Evolutionary conservation across 1,140 invertebrate genomes (phyloP).

Genomic region (fruit fly (Drosophila melanogaster)): DNA sequence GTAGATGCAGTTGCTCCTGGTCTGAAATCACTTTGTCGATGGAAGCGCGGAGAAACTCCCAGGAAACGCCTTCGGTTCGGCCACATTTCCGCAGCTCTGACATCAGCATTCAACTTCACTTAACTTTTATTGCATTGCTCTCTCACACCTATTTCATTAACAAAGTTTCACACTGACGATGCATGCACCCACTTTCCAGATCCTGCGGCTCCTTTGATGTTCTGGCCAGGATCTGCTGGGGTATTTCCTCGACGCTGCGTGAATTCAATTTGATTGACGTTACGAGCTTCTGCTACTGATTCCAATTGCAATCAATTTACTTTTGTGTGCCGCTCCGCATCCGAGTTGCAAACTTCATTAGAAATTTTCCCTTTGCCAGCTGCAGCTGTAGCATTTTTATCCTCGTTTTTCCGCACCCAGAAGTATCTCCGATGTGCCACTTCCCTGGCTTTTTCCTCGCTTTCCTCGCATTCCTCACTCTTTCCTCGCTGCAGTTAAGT

Average conservation of each 20-base stretch:
- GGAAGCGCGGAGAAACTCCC: no score
- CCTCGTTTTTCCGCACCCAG: slow-evolving; percentile 26
- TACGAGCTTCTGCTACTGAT: slow-evolving; percentile 82
- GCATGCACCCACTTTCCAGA: slow-evolving; percentile 4
- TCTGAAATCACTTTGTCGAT: slow-evolving; percentile 4
- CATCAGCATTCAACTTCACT: slow-evolving; percentile 69
- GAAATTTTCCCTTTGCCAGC: slow-evolving; percentile 68
- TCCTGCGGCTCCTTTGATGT: slow-evolving; percentile 21
- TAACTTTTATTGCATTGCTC: slow-evolving; percentile 77
- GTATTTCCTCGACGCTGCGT: slow-evolving; percentile 52
- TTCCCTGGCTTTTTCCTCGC: slow-evolving; percentile 3
- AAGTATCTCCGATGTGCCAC: slow-evolving; percentile 11
- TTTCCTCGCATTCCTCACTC: no score
- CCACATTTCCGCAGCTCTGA: slow-evolving; percentile 22
- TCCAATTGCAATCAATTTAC: slow-evolving; percentile 83
- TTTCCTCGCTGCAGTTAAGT: slow-evolving; percentile 68
- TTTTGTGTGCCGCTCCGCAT: slow-evolving; percentile 73
- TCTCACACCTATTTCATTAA: slow-evolving; percentile 78
- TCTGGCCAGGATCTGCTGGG: slow-evolving; percentile 19
- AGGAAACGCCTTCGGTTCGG: neutral
- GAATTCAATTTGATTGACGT: slow-evolving; percentile 83
- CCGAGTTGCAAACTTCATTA: slow-evolving; percentile 82
- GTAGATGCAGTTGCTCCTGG: slow-evolving; percentile 43
- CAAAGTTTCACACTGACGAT: slow-evolving; percentile 82
- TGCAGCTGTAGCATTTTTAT: slow-evolving; percentile 52